These are phyloP conservation scores for Lepetodrilus schrolli DNA, from an alignment of 2,888 invertebrate species.

Conservation along the genomic window DNA sequence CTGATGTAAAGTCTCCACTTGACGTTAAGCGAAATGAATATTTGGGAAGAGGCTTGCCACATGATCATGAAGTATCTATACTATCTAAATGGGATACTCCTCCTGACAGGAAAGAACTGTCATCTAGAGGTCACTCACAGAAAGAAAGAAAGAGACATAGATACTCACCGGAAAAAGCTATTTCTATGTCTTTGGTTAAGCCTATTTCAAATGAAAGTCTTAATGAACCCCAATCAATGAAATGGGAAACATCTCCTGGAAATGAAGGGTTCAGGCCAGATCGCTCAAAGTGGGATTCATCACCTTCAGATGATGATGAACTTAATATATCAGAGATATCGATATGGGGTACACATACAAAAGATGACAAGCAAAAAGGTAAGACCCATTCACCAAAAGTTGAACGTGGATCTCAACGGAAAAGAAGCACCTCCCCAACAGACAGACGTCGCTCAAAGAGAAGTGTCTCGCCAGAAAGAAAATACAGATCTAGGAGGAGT, in stretches of 20 bases:
- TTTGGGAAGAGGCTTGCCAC: too few species aligned
- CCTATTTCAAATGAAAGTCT: too few species aligned
- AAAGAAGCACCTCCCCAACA: too few species aligned
- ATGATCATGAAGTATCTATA: background rate
- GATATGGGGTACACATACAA: background rate
- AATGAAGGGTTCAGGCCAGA: background rate
- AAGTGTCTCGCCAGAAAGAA: too few species aligned
- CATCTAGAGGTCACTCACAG: too few species aligned
- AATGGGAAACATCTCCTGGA: background rate
- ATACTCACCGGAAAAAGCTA: background rate
- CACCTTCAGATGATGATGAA: slow-evolving; percentile 14
- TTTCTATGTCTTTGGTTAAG: background rate
- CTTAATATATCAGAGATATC: background rate
- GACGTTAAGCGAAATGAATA: background rate
- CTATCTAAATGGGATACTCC: slow-evolving; percentile 8
- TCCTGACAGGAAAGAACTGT: too few species aligned
- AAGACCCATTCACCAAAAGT: too few species aligned
- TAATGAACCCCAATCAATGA: too few species aligned
- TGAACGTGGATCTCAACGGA: too few species aligned
- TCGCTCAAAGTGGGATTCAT: slow-evolving; percentile 15
- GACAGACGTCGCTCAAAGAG: too few species aligned
- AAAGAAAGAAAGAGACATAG: background rate
- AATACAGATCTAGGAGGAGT: too few species aligned
- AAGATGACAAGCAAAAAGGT: background rate
- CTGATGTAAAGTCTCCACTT: too few species aligned